Conservation (phyloP, 2,113 vertebrate species). For the Haplotaxodon microlepis region DNA sequence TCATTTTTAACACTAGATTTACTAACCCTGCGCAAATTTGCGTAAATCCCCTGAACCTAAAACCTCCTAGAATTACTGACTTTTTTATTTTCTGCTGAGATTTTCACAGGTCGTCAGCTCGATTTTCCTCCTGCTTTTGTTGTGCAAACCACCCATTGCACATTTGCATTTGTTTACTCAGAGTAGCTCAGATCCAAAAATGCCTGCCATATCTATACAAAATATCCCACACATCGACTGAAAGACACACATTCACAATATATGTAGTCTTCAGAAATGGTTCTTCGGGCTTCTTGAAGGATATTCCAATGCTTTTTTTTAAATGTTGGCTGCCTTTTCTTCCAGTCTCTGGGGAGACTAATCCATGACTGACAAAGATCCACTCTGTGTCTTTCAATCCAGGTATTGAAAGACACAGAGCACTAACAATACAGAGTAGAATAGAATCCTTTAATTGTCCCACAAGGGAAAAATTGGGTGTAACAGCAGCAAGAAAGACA, state of each 20-base stretch:
- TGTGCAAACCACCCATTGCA: neutral
- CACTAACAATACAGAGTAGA: neutral
- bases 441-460: neutral
- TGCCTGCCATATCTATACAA: neutral
- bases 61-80: neutral
- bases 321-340: accelerated
- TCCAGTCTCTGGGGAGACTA: neutral
- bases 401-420: neutral
- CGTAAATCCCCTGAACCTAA: neutral
- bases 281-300: neutral
- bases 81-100: neutral
- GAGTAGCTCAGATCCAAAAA: neutral
- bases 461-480: neutral
- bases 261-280: neutral
- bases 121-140: neutral
- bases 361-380: neutral
- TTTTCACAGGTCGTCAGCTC: neutral
- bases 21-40: neutral
- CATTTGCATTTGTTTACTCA: neutral
- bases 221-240: neutral
- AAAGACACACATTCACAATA: neutral
- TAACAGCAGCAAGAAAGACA: neutral
- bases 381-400: neutral
- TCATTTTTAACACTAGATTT: accelerated
- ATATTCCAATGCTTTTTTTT: neutral